phyloP scores from a whole-genome alignment of 2,797 vertebrate genomes.

The Arrhamphus sclerolepis region DNA sequence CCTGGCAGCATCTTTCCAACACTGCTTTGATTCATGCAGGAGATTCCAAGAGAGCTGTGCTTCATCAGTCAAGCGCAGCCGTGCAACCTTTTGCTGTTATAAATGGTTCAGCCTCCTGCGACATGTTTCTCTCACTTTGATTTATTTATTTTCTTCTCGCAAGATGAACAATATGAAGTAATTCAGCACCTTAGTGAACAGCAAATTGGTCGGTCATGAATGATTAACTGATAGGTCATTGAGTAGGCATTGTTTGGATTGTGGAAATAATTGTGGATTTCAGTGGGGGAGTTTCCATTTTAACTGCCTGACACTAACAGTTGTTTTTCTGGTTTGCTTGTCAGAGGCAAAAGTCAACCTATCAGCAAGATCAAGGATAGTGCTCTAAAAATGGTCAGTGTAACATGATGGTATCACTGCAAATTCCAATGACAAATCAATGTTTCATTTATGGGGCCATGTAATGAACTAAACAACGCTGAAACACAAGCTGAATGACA shows the following conservation, averaged over 20 bases:
- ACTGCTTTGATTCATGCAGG: conserved; percentile 9
- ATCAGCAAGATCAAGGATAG: no score
- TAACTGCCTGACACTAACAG: no score
- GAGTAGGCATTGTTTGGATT: neutral
- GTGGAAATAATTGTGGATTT: neutral
- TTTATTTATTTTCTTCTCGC: conserved; percentile 21
- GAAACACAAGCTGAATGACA: neutral
- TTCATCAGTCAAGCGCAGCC: conserved; percentile 17
- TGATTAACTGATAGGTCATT: neutral
- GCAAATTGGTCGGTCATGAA: neutral
- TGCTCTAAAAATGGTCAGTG: no score
- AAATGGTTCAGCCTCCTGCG: conserved; percentile 16
- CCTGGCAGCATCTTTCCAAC: neutral
- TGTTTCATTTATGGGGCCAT: no score
- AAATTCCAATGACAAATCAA: no score
- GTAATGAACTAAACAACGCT: neutral
- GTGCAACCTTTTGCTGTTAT: conserved; percentile 4
- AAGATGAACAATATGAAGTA: neutral
- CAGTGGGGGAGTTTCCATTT: no score
- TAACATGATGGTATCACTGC: no score
- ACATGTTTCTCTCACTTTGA: conserved; percentile 7
- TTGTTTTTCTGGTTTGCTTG: no score
- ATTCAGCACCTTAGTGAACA: conserved; percentile 3
- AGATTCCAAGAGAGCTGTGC: conserved; percentile 13
- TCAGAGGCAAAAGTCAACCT: no score